A percentile compares a stretch with the other conserved stretches of the same genome.
phyloP scores from a whole-genome alignment of 2,113 vertebrate species.

The Opisthocomus hoazin region DNA sequence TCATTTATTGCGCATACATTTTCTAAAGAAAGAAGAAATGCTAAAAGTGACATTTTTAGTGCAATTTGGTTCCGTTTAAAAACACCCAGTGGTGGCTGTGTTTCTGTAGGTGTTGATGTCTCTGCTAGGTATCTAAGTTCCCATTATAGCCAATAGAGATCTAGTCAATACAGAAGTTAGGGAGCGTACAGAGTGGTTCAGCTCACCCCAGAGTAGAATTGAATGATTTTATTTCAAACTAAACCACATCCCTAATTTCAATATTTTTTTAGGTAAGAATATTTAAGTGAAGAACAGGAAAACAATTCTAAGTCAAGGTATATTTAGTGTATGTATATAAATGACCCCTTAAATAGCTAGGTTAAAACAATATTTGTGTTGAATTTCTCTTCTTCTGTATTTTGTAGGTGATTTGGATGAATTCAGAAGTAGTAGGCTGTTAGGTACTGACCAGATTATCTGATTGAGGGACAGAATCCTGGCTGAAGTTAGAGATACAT shows the following conservation, averaged over 20 bases:
- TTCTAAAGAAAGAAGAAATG: not conserved
- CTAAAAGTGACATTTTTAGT: not conserved
- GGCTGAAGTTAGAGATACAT: not conserved
- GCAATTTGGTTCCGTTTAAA: not conserved
- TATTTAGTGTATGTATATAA: not conserved
- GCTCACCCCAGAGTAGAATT: not conserved
- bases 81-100: not conserved
- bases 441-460: not conserved
- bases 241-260: not conserved
- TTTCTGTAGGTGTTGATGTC: not conserved
- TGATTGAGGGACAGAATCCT: not conserved
- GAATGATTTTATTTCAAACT: not conserved
- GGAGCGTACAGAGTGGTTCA: not conserved
- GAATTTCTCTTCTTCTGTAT: not conserved
- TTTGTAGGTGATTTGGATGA: not conserved
- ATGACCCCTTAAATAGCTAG: not conserved
- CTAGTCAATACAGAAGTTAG: not conserved
- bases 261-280: not conserved
- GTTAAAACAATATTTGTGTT: not conserved
- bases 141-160: not conserved
- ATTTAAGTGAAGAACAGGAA: not conserved
- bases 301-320: not conserved
- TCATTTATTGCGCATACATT: not conserved
- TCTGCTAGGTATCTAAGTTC: not conserved
- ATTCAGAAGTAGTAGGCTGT: not conserved